Evolutionary conservation across 2,888 invertebrate genomes (phyloP).

Genomic region (Omphaloscelis lunosa): DNA sequence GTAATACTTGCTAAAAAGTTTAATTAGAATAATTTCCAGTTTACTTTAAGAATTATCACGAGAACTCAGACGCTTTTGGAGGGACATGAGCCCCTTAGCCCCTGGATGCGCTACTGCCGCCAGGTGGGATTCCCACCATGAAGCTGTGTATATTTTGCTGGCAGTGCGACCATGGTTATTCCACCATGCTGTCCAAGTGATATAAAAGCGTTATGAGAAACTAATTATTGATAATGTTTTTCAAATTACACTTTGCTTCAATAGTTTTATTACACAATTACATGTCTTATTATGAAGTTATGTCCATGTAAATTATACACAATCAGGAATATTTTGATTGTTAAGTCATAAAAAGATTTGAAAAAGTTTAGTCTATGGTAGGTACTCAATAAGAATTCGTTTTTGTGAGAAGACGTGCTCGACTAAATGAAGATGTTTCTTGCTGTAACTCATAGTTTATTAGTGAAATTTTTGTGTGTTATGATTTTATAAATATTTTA

Average conservation of each 20-base stretch:
- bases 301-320: constrained; percentile 25
- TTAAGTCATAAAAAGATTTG: neutral
- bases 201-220: neutral
- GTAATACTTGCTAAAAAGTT: no score
- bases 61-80: no score
- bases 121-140: no score
- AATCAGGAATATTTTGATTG: constrained; percentile 8
- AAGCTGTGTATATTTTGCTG: no score
- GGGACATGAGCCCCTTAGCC: no score
- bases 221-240: neutral
- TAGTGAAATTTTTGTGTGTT: neutral
- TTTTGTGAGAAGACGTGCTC: constrained; percentile 7
- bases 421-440: neutral
- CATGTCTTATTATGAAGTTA: constrained; percentile 11
- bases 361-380: neutral
- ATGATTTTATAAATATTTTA: no score
- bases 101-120: no score
- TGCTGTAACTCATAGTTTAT: neutral
- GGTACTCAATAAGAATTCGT: neutral
- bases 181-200: no score
- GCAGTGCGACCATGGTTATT: no score
- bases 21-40: no score
- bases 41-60: no score
- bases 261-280: constrained; percentile 32
- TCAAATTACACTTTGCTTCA: constrained; percentile 5